Evolutionary conservation across 2,888 invertebrate species (phyloP).

Genomic region (Phasia obesa): DNA sequence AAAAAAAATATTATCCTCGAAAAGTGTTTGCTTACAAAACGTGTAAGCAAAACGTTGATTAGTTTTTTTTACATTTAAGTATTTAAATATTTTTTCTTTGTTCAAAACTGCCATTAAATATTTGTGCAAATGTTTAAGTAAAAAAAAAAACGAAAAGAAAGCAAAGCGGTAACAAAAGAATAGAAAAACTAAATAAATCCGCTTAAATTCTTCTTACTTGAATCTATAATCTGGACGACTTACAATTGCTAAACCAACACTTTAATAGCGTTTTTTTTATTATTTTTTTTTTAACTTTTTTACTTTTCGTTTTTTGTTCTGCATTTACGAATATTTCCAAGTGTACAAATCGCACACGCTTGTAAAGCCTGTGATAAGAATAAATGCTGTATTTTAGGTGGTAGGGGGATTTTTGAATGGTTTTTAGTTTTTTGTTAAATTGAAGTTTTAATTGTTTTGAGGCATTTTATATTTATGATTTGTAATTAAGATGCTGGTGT

Average conservation of each 20-base stretch:
- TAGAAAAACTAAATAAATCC: slow-evolving; percentile 35
- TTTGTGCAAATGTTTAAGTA: slow-evolving; percentile 27
- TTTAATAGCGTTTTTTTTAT: slow-evolving; percentile 16
- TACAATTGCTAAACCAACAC: slow-evolving; percentile 66
- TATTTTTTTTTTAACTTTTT: background rate
- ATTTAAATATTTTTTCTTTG: background rate
- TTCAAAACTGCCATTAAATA: slow-evolving; percentile 43
- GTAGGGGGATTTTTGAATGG: no score
- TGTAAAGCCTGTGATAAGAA: background rate
- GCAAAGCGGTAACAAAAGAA: background rate
- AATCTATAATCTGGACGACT: slow-evolving; percentile 56
- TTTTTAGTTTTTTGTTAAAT: no score
- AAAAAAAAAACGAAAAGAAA: background rate
- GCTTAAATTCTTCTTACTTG: slow-evolving; percentile 48
- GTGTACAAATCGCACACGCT: slow-evolving; percentile 6
- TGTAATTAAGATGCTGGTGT: no score
- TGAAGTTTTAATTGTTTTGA: no score
- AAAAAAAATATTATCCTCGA: slow-evolving; percentile 2
- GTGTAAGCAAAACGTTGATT: no score
- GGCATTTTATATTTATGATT: no score
- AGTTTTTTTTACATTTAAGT: slow-evolving; percentile 26
- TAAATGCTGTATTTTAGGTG: background rate
- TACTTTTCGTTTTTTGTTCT: background rate
- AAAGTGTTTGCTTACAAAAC: slow-evolving; percentile 36
- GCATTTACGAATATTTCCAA: background rate